A percentile compares a stretch with the other conserved stretches of the same genome.
Conservation (phyloP, 2,888 invertebrate genomes). For the Margaritifera margaritifera region DNA sequence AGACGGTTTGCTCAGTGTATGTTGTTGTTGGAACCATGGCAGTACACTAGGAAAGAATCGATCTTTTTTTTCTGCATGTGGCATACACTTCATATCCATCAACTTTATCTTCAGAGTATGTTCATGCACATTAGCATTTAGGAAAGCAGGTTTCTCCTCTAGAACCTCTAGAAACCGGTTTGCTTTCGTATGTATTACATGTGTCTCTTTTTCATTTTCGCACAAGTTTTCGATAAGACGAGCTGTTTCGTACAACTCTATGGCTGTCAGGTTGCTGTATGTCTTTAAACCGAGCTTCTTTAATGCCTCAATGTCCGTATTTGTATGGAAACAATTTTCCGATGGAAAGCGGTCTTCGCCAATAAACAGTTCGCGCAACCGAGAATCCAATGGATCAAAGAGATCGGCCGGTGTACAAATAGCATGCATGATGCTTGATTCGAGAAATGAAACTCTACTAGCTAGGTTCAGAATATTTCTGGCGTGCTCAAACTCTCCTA, state of each 20-base stretch:
- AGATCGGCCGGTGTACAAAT: constrained; percentile 12
- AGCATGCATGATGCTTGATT: not conserved
- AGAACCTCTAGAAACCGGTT: no score
- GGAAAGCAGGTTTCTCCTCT: no score
- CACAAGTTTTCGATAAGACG: no score
- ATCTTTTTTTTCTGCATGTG: not conserved
- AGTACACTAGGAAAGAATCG: constrained; percentile 4
- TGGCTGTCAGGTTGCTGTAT: not conserved
- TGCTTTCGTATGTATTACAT: no score
- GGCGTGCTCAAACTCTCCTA: not conserved
- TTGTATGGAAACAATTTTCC: not conserved
- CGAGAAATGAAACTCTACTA: constrained; percentile 14
- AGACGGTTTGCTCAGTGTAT: no score
- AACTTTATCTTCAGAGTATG: no score
- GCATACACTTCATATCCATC: constrained; percentile 8
- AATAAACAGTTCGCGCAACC: constrained; percentile 5
- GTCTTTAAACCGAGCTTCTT: constrained; percentile 14
- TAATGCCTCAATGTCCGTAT: not conserved
- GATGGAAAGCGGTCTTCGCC: constrained; percentile 13
- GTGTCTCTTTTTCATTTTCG: no score
- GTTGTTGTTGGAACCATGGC: constrained; percentile 7
- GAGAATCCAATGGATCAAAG: constrained; percentile 11
- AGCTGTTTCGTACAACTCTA: constrained; percentile 9
- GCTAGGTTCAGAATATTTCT: constrained; percentile 1
- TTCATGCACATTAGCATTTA: no score